phyloP scores from a whole-genome alignment of 2,888 invertebrate genomes.

The Baccha elongata region DNA sequence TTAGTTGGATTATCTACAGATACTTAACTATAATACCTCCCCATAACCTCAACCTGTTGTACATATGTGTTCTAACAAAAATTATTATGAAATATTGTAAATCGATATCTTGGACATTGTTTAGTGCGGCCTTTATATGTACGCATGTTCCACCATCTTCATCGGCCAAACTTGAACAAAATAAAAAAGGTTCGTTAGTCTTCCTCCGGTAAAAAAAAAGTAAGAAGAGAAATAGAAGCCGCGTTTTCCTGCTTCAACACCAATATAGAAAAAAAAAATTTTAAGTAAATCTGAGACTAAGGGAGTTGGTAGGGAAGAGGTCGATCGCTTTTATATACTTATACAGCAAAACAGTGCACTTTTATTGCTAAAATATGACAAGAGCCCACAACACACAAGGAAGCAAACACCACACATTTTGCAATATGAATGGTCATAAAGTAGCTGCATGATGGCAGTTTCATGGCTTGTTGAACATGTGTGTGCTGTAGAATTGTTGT shows the following conservation, averaged over 20 bases:
- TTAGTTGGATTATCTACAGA: slow-evolving; percentile 19
- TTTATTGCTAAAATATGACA: slow-evolving; percentile 73
- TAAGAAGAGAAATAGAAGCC: slow-evolving; percentile 2
- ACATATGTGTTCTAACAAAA: slow-evolving; percentile 46
- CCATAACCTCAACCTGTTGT: slow-evolving; percentile 4
- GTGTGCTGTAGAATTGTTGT: slow-evolving; percentile 32
- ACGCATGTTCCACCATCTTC: slow-evolving; percentile 60
- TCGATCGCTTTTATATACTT: background rate
- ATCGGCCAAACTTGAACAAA: slow-evolving; percentile 18
- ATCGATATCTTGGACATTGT: slow-evolving; percentile 67
- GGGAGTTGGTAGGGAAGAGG: background rate
- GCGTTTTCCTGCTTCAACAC: slow-evolving; percentile 19
- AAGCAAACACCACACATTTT: slow-evolving; percentile 42
- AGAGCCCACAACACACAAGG: slow-evolving; percentile 44
- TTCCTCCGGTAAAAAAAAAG: background rate
- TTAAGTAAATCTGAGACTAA: slow-evolving; percentile 44
- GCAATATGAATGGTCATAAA: slow-evolving; percentile 67
- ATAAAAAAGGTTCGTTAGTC: slow-evolving; percentile 58
- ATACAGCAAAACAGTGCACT: slow-evolving; percentile 50
- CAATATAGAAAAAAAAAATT: slow-evolving; percentile 22
- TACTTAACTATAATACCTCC: background rate
- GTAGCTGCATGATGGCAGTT: slow-evolving; percentile 58
- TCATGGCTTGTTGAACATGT: slow-evolving; percentile 64
- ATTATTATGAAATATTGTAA: slow-evolving; percentile 74
- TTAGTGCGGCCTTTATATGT: slow-evolving; percentile 24